These are phyloP conservation scores for Ametastegia equiseti DNA, from an alignment of 2,888 invertebrate species.

Conservation along the genomic window DNA sequence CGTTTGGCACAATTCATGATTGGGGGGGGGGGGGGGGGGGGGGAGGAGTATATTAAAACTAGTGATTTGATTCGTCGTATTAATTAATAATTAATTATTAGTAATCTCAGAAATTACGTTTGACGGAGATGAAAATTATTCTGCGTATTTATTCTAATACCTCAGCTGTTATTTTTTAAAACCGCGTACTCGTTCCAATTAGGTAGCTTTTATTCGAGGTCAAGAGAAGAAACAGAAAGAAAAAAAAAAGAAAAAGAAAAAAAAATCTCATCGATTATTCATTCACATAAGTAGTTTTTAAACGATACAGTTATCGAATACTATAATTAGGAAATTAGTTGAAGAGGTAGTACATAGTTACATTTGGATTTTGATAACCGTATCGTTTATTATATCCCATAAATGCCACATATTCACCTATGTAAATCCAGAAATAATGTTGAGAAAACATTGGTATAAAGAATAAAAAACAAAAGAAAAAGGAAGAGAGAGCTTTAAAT, in stretches of 20 bases:
- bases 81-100: not conserved
- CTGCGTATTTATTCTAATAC: not conserved
- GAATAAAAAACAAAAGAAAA: not conserved
- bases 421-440: conserved; percentile 27
- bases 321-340: not conserved
- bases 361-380: not conserved
- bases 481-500: conserved; percentile 25
- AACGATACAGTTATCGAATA: not conserved
- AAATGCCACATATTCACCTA: not conserved
- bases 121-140: conserved; percentile 29
- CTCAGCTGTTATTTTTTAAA: conserved; percentile 7
- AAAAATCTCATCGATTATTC: not conserved
- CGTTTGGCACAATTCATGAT: conserved; percentile 24
- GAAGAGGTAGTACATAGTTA: not conserved
- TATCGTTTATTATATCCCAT: not conserved
- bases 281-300: conserved; percentile 1
- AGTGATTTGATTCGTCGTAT: not conserved
- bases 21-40: too few relatives aligned
- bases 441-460: not conserved
- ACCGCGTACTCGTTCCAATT: not conserved
- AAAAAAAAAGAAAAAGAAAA: too few relatives aligned
- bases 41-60: too few relatives aligned
- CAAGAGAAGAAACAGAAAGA: too few relatives aligned
- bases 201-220: not conserved
- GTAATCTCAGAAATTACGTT: not conserved